Evolutionary conservation across 2,113 vertebrate genomes (phyloP), one percentile per base, ranked within the genome.

Genomic region (Thryonomys swinderianus): DNA sequence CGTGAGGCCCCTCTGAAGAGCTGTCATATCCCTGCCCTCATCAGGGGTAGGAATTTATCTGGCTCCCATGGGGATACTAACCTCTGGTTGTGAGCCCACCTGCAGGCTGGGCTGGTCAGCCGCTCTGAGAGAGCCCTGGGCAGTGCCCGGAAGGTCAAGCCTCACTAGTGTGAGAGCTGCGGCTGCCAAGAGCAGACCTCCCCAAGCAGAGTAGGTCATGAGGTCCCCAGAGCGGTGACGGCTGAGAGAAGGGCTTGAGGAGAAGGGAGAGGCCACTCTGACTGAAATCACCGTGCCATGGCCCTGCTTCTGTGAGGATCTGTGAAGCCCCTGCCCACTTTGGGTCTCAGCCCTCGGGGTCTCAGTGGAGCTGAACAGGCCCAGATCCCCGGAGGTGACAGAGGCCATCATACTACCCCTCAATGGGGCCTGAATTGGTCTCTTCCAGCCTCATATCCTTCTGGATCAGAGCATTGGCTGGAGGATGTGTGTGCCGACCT

Each of bases 91-190:
- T 40, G 17, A 14, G 34, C 14, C 4, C 37, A 9, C n/a, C 5
- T 18, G 0, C 37, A 1, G 14, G 1, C 4, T 13, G 5, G 16
- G 48, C 23, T 48, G 11, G 34, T 61, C 7, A 21, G 45, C 20
- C 23, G 45, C 37, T 42, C 45, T 17, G 86, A 25, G 7, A 2
- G 4, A 57, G 16, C 25, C n/a, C 23, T 69, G 12, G 48, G 53
- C 27, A 6, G 55, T 2, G 0, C 42, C 16, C 17, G 1, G 21
- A 18, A 8, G n/a, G 21, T 57, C 1, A 1, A 6, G 16, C 25
- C 14, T 17, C 12, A 18, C 53, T 48, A 67, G 16, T 2, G 37
- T 18, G 3, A 5, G 21, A 1, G 23, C 48, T 34, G 17, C 37
- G 45, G 37, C 30, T 66, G 11, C 37, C 3, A 1, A 45, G n/a